Conservation (phyloP, 1,140 invertebrate genomes). For the Xylocopa sonorina region DNA sequence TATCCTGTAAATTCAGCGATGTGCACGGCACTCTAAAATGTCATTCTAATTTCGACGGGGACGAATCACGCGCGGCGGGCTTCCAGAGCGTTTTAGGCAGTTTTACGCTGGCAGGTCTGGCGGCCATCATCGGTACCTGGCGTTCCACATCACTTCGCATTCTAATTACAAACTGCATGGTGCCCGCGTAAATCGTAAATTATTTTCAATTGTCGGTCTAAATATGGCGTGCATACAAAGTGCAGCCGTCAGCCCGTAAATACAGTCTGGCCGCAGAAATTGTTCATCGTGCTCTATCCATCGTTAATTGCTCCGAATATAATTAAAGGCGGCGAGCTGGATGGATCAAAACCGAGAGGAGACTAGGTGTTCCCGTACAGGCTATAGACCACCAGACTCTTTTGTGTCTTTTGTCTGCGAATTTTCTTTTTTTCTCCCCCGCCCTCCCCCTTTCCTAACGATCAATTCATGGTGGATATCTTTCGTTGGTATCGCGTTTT, state of each 20-base stretch:
- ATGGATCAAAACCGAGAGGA: not conserved
- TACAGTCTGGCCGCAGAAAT: constrained; percentile 61
- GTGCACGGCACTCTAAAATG: not conserved
- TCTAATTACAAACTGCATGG: constrained; percentile 55
- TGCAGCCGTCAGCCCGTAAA: constrained; percentile 39
- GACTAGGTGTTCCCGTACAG: not conserved
- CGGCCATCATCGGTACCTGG: not conserved
- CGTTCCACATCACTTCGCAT: constrained; percentile 58
- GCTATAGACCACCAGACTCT: constrained; percentile 17
- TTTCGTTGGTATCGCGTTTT: too few species aligned
- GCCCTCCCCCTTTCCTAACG: not conserved
- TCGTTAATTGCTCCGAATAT: constrained; percentile 68
- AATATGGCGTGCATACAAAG: constrained; percentile 53
- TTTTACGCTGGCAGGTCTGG: not conserved
- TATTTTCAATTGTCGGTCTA: constrained; percentile 63
- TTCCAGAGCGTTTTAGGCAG: constrained; percentile 29
- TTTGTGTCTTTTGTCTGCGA: constrained; percentile 6
- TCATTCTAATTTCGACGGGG: constrained; percentile 28
- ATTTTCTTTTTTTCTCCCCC: not conserved
- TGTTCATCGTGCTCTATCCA: constrained; percentile 66
- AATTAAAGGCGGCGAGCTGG: constrained; percentile 58
- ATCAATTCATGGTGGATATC: too few species aligned
- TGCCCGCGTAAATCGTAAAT: constrained; percentile 59
- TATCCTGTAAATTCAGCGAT: constrained; percentile 14
- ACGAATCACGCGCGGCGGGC: not conserved